These are phyloP conservation scores for Tragulus kanchil DNA, from an alignment of 2,113 vertebrate genomes.

Conservation along the genomic window DNA sequence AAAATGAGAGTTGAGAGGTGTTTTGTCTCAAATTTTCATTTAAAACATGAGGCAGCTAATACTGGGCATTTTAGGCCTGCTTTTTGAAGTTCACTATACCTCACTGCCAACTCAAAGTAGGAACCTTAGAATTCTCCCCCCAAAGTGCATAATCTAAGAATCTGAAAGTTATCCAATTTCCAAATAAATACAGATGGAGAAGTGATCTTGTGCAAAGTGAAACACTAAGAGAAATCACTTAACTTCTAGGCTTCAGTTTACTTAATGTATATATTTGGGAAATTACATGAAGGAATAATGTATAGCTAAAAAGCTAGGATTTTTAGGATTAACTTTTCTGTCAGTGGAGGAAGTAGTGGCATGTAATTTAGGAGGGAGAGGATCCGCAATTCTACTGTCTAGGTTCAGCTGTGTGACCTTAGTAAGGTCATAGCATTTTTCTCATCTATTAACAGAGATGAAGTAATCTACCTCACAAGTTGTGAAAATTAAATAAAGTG, in stretches of 20 bases:
- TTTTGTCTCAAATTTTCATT: slow-evolving; percentile 47
- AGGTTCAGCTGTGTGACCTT: slow-evolving; percentile 22
- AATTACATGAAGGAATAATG: slow-evolving; percentile 16
- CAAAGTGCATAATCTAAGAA: slow-evolving; percentile 29
- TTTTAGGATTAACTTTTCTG: slow-evolving; percentile 49
- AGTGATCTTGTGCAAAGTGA: background rate
- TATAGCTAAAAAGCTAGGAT: background rate
- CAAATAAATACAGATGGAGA: slow-evolving; percentile 7
- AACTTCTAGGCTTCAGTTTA: background rate
- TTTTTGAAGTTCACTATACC: slow-evolving; percentile 22
- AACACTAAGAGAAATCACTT: background rate
- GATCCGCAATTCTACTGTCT: background rate
- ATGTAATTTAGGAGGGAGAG: background rate
- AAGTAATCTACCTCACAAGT: background rate
- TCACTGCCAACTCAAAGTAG: slow-evolving; percentile 13
- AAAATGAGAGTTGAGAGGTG: slow-evolving; percentile 31
- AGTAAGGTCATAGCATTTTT: background rate
- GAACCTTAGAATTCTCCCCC: background rate
- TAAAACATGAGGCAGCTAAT: background rate
- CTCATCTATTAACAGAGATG: background rate
- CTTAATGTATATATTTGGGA: background rate
- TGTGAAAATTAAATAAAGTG: slow-evolving; percentile 34
- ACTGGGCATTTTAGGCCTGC: background rate
- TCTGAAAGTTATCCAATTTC: background rate
- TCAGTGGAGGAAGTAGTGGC: background rate